Evolutionary conservation across 2,888 invertebrate species (phyloP), one percentile per base, ranked within the genome.

Genomic region (Heterodera filipjevi): DNA sequence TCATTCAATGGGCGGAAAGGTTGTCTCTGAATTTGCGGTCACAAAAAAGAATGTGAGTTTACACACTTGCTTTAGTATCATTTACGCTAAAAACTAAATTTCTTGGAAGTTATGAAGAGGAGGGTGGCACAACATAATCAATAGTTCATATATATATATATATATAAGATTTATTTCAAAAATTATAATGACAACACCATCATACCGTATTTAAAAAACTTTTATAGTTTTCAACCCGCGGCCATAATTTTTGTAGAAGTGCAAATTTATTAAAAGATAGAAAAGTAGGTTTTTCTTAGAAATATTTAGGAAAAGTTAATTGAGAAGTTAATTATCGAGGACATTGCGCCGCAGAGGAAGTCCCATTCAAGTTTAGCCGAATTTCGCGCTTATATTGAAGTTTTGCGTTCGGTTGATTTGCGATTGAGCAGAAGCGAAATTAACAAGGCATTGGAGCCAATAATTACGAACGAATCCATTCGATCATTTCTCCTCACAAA

Each of bases 401-500:
- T 82, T 1, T 81, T 87, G 83, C 77, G 82, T 49, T 68, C 83
- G 12, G 80, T 86, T 33, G 81, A 87, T 75, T 79, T 87, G 16
- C 66, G 35, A n/a, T 49, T 77, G 66, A 49, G 77, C 19, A 78
- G 87, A 16, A 77, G 81, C 49, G 83, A 87, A 71, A 84, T 87
- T n/a, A 76, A 81, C 30, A 73, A 80, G 10, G 80, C 79, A 8
- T 73, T 85, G 68, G 81, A 85, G 46, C 44, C 74, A 32, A 76
- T 75, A 6, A 90, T 94, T 80, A 91, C 92, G 84, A 92, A 93
- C 82, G 89, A 93, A 70, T 91, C 92, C 30, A 91, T 94, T 70
- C 90, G 91, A 22, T 90, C 94, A 89, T 97, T 96, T 89, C 90
- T 97, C 32, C 91, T 96, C 79, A 94, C 94, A 39, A 97, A 97